These are phyloP conservation scores for Aplodontia rufa DNA, from an alignment of 2,113 vertebrate genomes.

Conservation along the genomic window DNA sequence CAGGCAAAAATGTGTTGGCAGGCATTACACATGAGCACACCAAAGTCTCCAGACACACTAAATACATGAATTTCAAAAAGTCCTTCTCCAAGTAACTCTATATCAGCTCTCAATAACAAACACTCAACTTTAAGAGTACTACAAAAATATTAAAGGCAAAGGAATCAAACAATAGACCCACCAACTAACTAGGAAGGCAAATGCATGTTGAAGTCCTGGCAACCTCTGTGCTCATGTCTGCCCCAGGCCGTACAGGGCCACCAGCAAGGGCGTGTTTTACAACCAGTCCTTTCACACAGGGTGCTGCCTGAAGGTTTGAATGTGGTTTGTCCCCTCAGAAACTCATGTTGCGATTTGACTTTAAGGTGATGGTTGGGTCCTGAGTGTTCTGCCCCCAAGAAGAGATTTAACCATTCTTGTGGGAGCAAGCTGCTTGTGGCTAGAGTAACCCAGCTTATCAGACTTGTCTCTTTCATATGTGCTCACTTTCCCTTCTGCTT, in stretches of 20 bases:
- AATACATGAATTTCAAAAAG: neutral
- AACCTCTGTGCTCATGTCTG: neutral
- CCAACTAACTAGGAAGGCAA: neutral
- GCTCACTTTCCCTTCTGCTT: neutral
- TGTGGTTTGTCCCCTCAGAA: neutral
- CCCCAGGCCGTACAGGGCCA: neutral
- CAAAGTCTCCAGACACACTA: constrained; percentile 34
- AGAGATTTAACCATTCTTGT: neutral
- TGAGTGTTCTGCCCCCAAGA: neutral
- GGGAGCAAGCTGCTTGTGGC: neutral
- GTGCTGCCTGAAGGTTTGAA: neutral
- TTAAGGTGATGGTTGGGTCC: neutral
- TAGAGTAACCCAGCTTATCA: no score
- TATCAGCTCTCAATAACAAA: constrained; percentile 25
- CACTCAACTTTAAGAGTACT: neutral
- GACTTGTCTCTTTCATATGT: neutral
- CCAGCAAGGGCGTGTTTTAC: neutral
- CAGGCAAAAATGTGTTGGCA: neutral
- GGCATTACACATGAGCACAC: neutral
- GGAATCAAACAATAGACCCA: neutral
- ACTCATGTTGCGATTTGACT: no score
- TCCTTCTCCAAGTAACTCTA: neutral
- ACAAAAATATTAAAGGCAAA: constrained; percentile 33
- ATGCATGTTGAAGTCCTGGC: neutral
- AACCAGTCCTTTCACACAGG: neutral